A percentile compares a stretch with the other conserved stretches of the same genome.
phyloP scores from a whole-genome alignment of 2,113 vertebrate genomes.

The Poicephalus meyeri region DNA sequence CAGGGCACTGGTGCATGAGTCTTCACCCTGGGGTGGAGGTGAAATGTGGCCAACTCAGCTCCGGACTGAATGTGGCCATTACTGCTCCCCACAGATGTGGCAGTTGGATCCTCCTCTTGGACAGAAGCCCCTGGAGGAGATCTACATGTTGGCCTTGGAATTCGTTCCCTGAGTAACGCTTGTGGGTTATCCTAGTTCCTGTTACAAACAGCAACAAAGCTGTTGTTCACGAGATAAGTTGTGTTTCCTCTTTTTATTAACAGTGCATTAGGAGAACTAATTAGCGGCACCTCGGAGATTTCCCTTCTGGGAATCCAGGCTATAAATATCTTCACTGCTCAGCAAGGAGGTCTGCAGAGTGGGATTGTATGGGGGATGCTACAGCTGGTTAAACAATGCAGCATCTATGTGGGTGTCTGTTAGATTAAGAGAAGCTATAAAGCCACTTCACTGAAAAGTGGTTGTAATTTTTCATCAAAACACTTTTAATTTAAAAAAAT shows the following conservation, averaged over 20 bases:
- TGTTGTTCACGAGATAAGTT: background rate
- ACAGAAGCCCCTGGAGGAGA: background rate
- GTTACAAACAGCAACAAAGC: background rate
- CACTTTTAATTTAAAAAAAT: conserved; percentile 8
- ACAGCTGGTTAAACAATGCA: conserved; percentile 31
- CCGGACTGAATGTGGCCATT: background rate
- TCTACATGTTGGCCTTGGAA: background rate
- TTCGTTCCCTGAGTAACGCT: background rate
- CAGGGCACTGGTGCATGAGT: background rate
- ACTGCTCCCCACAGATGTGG: background rate
- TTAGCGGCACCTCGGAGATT: background rate
- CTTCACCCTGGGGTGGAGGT: background rate
- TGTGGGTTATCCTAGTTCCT: background rate
- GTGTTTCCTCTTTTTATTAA: conserved; percentile 27
- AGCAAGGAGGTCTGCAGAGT: background rate
- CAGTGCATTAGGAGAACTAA: conserved; percentile 15
- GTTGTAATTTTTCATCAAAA: conserved; percentile 53
- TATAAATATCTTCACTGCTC: conserved; percentile 9
- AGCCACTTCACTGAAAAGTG: conserved; percentile 11
- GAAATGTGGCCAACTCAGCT: background rate
- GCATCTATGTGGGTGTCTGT: background rate
- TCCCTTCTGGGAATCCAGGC: conserved; percentile 16
- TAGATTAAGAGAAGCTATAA: conserved; percentile 32
- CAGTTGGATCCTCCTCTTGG: accelerated
- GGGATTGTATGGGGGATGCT: background rate